Conservation (phyloP, 2,888 invertebrate species). For the Mamestra brassicae region DNA sequence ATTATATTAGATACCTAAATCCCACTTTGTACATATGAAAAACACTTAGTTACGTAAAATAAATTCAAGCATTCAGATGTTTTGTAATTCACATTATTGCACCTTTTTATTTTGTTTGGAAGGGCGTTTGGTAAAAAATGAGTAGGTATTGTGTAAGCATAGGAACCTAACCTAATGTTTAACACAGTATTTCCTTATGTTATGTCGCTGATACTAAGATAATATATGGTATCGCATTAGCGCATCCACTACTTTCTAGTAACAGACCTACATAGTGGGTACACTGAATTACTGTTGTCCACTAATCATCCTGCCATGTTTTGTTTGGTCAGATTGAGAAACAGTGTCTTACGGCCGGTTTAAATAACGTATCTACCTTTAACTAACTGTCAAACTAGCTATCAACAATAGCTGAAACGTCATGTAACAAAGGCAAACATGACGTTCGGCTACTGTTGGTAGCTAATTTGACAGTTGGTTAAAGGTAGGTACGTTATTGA, state of each 20-base stretch:
- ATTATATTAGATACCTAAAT: conserved; percentile 40
- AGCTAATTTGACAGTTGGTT: no score
- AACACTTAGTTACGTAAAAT: conserved; percentile 56
- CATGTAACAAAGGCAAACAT: no score
- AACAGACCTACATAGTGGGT: no score
- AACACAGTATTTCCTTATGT: neutral
- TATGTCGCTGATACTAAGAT: neutral
- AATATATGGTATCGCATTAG: neutral
- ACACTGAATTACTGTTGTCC: neutral
- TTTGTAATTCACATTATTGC: conserved; percentile 50
- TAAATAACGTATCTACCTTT: no score
- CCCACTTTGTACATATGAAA: conserved; percentile 51
- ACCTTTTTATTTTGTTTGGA: conserved; percentile 33
- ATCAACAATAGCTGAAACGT: no score
- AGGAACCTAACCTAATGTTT: neutral
- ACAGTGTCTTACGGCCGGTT: neutral
- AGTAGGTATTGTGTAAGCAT: neutral
- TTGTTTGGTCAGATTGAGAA: conserved; percentile 22
- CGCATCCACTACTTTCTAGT: neutral
- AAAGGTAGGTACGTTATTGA: no score
- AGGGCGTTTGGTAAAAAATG: conserved; percentile 9
- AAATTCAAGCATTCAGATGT: conserved; percentile 62
- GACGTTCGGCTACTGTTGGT: no score
- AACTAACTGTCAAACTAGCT: no score
- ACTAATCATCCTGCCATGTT: neutral